Evolutionary conservation across 64 coral and sea anemone species (phyloP).

Genomic region (Platygyra sinensis): DNA sequence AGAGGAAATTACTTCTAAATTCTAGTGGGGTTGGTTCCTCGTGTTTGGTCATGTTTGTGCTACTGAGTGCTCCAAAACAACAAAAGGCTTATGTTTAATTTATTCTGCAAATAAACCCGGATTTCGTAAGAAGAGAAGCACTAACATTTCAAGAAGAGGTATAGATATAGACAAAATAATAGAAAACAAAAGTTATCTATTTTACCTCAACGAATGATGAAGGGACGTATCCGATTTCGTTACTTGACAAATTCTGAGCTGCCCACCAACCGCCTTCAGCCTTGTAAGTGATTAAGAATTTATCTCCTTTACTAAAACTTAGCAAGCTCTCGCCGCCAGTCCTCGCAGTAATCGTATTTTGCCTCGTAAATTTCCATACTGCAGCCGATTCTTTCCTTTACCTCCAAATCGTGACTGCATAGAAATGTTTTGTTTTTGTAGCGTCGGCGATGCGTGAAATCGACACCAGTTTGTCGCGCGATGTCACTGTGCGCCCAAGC

Average conservation of each 20-base stretch:
- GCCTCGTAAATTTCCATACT: slow-evolving; percentile 65
- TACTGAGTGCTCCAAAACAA: neutral
- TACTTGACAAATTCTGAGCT: slow-evolving; percentile 43
- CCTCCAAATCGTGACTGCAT: neutral
- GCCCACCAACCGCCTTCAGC: slow-evolving; percentile 51
- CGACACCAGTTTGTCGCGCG: slow-evolving; percentile 16
- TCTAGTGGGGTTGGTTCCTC: neutral
- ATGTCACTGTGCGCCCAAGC: neutral
- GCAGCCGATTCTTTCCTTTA: neutral
- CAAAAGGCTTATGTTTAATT: slow-evolving; percentile 14
- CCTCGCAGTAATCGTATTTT: slow-evolving; percentile 56
- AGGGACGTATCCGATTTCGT: slow-evolving; percentile 71
- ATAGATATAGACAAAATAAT: neutral
- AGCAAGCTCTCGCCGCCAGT: slow-evolving; percentile 25
- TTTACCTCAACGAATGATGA: slow-evolving; percentile 56
- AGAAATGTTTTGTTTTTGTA: neutral
- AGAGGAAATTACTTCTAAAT: neutral
- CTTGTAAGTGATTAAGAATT: slow-evolving; percentile 58
- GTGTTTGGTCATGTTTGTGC: neutral
- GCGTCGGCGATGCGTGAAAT: slow-evolving; percentile 12
- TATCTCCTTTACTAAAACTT: slow-evolving; percentile 59
- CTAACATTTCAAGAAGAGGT: slow-evolving; percentile 4
- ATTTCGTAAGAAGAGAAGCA: neutral
- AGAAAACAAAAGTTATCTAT: slow-evolving; percentile 22
- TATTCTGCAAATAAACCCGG: slow-evolving; percentile 16